A percentile compares a stretch with the other conserved stretches of the same genome.
phyloP scores from a whole-genome alignment of 1,140 invertebrate species.

The Ostrea denselamellosa region DNA sequence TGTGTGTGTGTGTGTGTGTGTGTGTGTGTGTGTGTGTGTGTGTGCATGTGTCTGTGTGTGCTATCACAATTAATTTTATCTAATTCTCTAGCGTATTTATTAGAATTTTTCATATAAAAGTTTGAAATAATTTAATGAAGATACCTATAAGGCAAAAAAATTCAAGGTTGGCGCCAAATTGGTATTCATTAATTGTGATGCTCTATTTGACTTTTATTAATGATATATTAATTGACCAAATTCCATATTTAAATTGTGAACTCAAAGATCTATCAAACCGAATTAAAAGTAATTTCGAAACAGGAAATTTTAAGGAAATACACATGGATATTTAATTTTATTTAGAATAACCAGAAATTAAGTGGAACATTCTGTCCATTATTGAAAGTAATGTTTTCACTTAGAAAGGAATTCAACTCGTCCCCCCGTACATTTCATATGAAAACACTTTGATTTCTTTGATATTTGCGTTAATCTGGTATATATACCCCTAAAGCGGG shows the following conservation, averaged over 20 bases:
- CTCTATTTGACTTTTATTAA: conserved; percentile 4
- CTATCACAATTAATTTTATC: too few species aligned
- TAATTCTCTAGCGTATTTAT: neutral
- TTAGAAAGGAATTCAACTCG: neutral
- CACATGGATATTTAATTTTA: neutral
- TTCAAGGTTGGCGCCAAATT: conserved; percentile 24
- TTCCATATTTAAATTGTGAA: conserved; percentile 1
- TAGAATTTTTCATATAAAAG: neutral
- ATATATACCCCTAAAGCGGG: neutral
- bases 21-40: too few species aligned
- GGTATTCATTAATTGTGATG: neutral
- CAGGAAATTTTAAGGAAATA: neutral
- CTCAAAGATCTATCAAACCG: conserved; percentile 2
- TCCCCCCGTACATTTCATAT: neutral
- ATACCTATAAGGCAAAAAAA: neutral
- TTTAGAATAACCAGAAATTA: neutral
- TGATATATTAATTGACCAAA: conserved; percentile 31
- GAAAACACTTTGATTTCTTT: conserved; percentile 8
- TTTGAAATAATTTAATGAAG: too few species aligned
- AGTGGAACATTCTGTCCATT: neutral
- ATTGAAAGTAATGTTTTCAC: neutral
- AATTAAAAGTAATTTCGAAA: neutral
- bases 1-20: too few species aligned
- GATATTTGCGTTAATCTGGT: neutral
- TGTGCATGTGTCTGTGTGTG: too few species aligned